Percentiles rank a stretch among this genome's conserved stretches.
Evolutionary conservation across 1,140 invertebrate species (phyloP).

Genomic region (Rhyzopertha dominica): DNA sequence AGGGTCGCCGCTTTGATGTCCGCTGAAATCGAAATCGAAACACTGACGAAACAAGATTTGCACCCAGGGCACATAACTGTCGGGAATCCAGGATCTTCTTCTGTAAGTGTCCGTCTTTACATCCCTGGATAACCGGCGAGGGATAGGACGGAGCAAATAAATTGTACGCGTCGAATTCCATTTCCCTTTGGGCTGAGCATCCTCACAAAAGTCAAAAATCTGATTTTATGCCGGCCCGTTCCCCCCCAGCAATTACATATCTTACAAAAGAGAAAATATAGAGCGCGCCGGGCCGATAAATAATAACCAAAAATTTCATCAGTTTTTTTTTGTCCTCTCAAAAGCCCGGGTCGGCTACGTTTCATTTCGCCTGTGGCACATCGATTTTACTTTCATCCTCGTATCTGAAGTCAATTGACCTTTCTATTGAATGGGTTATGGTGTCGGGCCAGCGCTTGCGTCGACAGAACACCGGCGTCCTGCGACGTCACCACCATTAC

Average conservation of each 20-base stretch:
- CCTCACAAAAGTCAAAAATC: too few relatives aligned
- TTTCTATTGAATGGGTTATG: slow-evolving; percentile 30
- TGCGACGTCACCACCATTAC: slow-evolving; percentile 9
- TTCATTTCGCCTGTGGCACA: slow-evolving; percentile 24
- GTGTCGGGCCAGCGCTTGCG: slow-evolving; percentile 17
- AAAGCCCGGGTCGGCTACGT: slow-evolving; percentile 16
- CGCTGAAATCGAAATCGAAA: too few relatives aligned
- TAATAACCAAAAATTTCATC: slow-evolving; percentile 19
- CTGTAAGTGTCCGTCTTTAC: too few relatives aligned
- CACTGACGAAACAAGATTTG: too few relatives aligned
- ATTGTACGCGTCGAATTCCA: too few relatives aligned
- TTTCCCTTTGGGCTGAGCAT: too few relatives aligned
- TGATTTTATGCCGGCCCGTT: too few relatives aligned
- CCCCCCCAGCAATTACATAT: slow-evolving; percentile 19
- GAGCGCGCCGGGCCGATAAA: slow-evolving; percentile 17
- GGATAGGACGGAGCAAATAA: too few relatives aligned
- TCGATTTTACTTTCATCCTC: slow-evolving; percentile 28
- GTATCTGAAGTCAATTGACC: slow-evolving; percentile 29
- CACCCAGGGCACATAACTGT: too few relatives aligned
- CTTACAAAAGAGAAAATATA: slow-evolving; percentile 17
- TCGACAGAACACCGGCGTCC: slow-evolving; percentile 16
- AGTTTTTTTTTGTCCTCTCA: slow-evolving; percentile 15
- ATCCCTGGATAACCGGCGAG: too few relatives aligned
- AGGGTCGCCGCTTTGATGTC: too few relatives aligned
- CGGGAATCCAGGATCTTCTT: too few relatives aligned